phyloP scores from a whole-genome alignment of 2,113 vertebrate species.

The Origma solitaria region DNA sequence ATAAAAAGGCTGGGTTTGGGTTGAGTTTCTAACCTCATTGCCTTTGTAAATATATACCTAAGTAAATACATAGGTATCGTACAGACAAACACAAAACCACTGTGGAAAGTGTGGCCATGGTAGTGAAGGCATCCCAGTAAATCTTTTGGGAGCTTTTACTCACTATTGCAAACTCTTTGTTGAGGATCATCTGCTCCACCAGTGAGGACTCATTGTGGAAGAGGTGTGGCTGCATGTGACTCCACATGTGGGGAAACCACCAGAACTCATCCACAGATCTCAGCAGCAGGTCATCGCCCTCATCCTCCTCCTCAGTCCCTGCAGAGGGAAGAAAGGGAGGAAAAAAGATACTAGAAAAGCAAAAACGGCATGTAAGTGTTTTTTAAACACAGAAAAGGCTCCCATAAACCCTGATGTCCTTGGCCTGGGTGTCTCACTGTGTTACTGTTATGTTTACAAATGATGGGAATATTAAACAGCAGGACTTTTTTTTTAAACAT shows the following conservation, averaged over 20 bases:
- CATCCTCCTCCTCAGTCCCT: constrained; percentile 93
- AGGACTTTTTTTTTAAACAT: too few relatives aligned
- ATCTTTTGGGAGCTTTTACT: not conserved
- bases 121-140: not conserved
- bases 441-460: not conserved
- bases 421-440: not conserved
- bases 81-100: fast-evolving
- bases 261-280: constrained; percentile 91
- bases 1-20: not conserved
- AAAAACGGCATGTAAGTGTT: not conserved
- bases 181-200: constrained; percentile 96
- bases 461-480: not conserved
- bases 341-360: not conserved
- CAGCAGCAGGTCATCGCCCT: constrained; percentile 91
- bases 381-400: not conserved
- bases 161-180: constrained; percentile 91
- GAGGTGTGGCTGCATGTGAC: constrained; percentile 97
- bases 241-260: constrained; percentile 99
- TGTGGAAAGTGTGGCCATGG: not conserved
- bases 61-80: not conserved
- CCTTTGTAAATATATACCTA: not conserved
- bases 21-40: not conserved
- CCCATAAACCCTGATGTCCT: not conserved
- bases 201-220: constrained; percentile 94
- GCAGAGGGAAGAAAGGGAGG: not conserved